Percentiles rank a stretch among this genome's conserved stretches.
Conservation (phyloP, 2,888 invertebrate genomes). For the Exocentrus adspersus region DNA sequence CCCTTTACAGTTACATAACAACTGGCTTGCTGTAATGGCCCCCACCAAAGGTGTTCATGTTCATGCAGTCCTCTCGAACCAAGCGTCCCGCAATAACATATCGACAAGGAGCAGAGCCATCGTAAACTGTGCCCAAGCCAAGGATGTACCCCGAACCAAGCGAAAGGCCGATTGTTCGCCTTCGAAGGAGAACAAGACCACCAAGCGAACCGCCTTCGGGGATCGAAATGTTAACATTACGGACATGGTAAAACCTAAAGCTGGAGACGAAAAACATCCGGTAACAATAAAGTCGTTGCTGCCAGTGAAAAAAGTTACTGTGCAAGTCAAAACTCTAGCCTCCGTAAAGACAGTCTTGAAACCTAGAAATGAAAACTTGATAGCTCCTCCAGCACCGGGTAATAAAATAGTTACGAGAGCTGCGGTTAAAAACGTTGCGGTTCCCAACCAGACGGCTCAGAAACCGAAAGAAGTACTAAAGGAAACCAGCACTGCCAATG, state of each 20-base stretch:
- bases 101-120: constrained; percentile 67
- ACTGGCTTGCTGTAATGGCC: constrained; percentile 66
- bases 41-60: constrained; percentile 68
- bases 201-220: constrained; percentile 85
- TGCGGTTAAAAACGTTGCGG: constrained; percentile 48
- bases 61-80: constrained; percentile 41
- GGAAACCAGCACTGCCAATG: constrained; percentile 53
- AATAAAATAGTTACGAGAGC: constrained; percentile 59
- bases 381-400: constrained; percentile 55
- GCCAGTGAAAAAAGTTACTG: constrained; percentile 67
- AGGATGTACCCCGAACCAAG: constrained; percentile 69
- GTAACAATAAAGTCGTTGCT: constrained; percentile 10
- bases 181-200: constrained; percentile 75
- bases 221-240: constrained; percentile 77
- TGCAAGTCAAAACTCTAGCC: constrained; percentile 57
- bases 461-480: constrained; percentile 58
- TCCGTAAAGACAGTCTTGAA: constrained; percentile 59
- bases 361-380: constrained; percentile 60
- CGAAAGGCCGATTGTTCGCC: constrained; percentile 86
- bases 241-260: constrained; percentile 37
- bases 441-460: constrained; percentile 57
- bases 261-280: constrained; percentile 49
- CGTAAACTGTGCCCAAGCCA: constrained; percentile 32
- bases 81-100: constrained; percentile 60
- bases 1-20: not conserved